Evolutionary conservation across 2,888 invertebrate genomes (phyloP), one percentile per base, ranked within the genome.

Genomic region (Campopleginae sp.): DNA sequence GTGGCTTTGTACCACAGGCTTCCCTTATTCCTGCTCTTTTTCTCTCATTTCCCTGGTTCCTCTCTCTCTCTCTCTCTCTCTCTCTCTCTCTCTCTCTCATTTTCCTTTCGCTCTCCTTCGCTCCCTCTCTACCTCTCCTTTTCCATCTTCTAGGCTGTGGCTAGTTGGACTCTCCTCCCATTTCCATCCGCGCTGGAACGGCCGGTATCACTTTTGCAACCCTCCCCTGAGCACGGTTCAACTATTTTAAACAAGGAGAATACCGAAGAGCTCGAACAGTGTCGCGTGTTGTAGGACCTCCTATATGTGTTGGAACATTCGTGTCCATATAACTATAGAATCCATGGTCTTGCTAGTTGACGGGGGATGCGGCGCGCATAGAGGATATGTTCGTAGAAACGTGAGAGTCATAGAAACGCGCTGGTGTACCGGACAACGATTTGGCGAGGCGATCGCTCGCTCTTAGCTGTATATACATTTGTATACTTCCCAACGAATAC

Each of bases 381-480:
- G 77, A 44, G 76, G 82, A 58, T 85, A 79, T 85, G 79, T 80
- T 79, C 82, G 71, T 19, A 79, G 82, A 80, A 85, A 85, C 85
- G 85, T 85, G 85, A 85, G 79, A 79, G 71, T 82, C 82, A 85
- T 85, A 81, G 82, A 85, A 82, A 85, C 82, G 82, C 74, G 75
- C 75, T 54, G 23, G 33, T 76, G 72, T 70, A 72, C 79, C 76
- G 85, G 54, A 79, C 82, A 72, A 76, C 79, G 79, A 79, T 85
- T 82, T 75, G 82, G 82, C 79, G 80, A 66, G 77, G 68, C 71
- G 68, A 44, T 51, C 17, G n/a, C 42, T 48, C 61, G 66, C 38
- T 27, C 8, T 23, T 66, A 51, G n/a, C n/a, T 19, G 51, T 42
- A 51, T 12, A 65, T 10, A 31, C 8, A 14, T 19, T 0, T 27